A percentile compares a stretch with the other conserved stretches of the same genome.
These are phyloP conservation scores for Dermochelys coriacea DNA, from an alignment of 2,797 vertebrate genomes.

Conservation along the genomic window DNA sequence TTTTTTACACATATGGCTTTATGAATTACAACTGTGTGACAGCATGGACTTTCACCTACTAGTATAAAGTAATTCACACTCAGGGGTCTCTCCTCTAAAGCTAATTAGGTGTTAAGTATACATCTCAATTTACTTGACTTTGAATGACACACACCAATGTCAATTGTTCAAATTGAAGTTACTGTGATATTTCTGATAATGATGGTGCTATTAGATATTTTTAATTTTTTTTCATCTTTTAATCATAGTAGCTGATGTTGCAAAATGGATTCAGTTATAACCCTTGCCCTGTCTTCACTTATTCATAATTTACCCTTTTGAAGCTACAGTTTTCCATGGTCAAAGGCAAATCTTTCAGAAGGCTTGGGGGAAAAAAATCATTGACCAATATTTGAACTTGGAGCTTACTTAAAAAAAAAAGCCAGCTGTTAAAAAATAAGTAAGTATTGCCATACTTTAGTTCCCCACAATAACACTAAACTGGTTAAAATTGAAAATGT, in stretches of 20 bases:
- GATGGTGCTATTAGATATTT: not conserved
- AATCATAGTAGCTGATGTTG: not conserved
- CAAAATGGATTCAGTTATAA: not conserved
- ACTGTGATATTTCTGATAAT: not conserved
- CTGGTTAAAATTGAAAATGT: not conserved
- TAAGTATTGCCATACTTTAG: not conserved
- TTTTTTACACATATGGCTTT: not conserved
- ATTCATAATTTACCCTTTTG: not conserved
- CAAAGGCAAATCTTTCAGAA: not conserved
- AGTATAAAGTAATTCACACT: conserved; percentile 7
- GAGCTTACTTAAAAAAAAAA: not conserved
- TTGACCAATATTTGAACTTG: not conserved
- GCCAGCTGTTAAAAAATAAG: not conserved
- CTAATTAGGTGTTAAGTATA: not conserved
- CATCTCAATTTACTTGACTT: conserved; percentile 15
- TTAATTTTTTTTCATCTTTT: not conserved
- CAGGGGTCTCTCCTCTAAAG: not conserved
- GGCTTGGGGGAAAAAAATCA: not conserved
- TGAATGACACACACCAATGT: not conserved
- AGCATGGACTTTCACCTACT: not conserved
- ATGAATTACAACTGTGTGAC: not conserved
- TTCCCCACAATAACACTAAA: not conserved
- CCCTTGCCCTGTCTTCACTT: not conserved
- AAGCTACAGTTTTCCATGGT: not conserved
- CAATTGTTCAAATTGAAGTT: not conserved